Evolutionary conservation across 2,888 invertebrate genomes (phyloP).

Genomic region (Sipha maydis): DNA sequence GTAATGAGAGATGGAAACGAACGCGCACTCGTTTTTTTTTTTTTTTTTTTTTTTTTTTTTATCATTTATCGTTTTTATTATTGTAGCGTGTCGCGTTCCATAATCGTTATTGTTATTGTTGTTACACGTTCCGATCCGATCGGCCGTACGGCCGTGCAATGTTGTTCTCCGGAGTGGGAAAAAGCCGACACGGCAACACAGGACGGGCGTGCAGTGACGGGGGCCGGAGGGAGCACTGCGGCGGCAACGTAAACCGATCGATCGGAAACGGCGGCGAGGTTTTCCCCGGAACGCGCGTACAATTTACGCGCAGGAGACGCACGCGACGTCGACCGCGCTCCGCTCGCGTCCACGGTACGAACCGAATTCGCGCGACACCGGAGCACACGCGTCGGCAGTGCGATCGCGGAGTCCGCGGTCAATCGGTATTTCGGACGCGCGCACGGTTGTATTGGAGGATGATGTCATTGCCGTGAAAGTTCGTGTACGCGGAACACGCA

Average conservation of each 20-base stretch:
- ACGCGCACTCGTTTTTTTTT: background rate
- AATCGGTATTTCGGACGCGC: background rate
- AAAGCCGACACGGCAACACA: background rate
- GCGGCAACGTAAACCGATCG: background rate
- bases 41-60: background rate
- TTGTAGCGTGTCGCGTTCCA: background rate
- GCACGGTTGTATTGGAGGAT: background rate
- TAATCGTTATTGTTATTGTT: background rate
- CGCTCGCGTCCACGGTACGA: too few relatives aligned
- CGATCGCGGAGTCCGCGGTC: too few relatives aligned
- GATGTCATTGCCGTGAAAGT: slow-evolving; percentile 30
- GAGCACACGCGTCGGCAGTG: too few relatives aligned
- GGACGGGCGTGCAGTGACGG: background rate
- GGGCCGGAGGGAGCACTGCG: background rate
- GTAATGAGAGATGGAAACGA: background rate
- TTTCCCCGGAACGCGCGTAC: background rate
- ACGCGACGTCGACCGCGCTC: background rate
- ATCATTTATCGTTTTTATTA: background rate
- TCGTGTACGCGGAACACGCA: background rate
- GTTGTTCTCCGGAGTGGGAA: background rate
- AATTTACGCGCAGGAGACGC: background rate
- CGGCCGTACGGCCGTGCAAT: background rate
- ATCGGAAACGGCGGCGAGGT: background rate
- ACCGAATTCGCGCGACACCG: too few relatives aligned
- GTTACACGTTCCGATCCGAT: background rate